Percentiles rank a stretch among this genome's conserved stretches.
These are phyloP conservation scores for Palythoa heliodiscus DNA, from an alignment of 92 coral and sea anemone genomes.

Conservation along the genomic window DNA sequence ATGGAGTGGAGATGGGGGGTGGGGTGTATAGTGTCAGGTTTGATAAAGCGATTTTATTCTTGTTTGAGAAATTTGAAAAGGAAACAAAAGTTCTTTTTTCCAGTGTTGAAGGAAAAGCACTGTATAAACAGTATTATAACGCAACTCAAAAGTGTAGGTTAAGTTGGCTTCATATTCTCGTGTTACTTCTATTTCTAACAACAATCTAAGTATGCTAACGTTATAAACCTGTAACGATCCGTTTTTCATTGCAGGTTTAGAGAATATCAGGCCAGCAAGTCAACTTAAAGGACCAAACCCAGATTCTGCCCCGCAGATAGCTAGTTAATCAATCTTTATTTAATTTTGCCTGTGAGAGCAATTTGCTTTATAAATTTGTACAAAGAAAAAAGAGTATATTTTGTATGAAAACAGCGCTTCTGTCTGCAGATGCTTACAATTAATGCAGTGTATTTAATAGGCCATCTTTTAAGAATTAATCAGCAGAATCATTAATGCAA, in stretches of 20 bases:
- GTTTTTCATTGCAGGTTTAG: neutral
- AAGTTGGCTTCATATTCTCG: neutral
- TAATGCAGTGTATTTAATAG: conserved; percentile 24
- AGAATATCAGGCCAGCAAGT: conserved; percentile 22
- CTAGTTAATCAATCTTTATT: conserved; percentile 44
- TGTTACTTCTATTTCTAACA: too few relatives aligned
- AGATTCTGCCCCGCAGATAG: conserved; percentile 28
- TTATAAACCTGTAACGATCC: neutral
- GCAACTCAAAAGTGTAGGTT: neutral
- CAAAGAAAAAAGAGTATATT: conserved; percentile 46
- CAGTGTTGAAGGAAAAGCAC: too few relatives aligned
- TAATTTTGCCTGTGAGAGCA: conserved; percentile 37
- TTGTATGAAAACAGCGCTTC: conserved; percentile 31
- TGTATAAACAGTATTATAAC: too few relatives aligned
- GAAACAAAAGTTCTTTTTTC: too few relatives aligned
- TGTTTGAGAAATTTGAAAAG: too few relatives aligned
- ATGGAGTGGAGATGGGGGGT: too few relatives aligned
- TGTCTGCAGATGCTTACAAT: neutral
- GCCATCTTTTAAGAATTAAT: neutral
- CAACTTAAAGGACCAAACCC: conserved; percentile 24
- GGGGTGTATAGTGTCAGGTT: too few relatives aligned
- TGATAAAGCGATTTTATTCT: too few relatives aligned
- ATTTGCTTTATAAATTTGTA: conserved; percentile 47
- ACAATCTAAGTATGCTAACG: neutral
- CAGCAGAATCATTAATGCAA: neutral